A percentile compares a stretch with the other conserved stretches of the same genome.
These are phyloP conservation scores for Romanogobio albipinnatus DNA, from an alignment of 2,113 vertebrate species.

Conservation along the genomic window DNA sequence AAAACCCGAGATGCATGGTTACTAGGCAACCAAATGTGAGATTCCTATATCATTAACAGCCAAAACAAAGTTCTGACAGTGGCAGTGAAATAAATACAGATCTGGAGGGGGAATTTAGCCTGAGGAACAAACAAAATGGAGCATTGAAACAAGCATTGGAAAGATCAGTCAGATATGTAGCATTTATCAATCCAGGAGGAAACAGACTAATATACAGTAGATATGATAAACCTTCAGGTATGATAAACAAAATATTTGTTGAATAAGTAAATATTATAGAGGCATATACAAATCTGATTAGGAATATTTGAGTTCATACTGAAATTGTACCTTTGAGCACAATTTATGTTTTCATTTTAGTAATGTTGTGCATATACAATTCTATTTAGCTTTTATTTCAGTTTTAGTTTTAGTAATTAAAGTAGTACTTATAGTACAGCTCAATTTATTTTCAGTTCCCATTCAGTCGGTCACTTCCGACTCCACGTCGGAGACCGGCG, in stretches of 20 bases:
- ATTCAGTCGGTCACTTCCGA: too few species aligned
- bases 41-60: slow-evolving; percentile 53
- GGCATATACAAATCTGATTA: not conserved
- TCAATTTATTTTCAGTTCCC: too few species aligned
- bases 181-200: not conserved
- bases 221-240: not conserved
- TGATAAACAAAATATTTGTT: not conserved
- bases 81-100: slow-evolving; percentile 42
- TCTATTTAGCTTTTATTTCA: too few species aligned
- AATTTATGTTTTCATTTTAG: too few species aligned
- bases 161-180: not conserved
- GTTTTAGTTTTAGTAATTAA: too few species aligned
- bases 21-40: slow-evolving; percentile 65
- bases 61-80: slow-evolving; percentile 39
- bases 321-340: not conserved
- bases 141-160: not conserved
- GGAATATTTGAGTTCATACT: not conserved
- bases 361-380: too few species aligned
- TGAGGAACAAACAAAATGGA: slow-evolving; percentile 5
- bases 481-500: too few species aligned
- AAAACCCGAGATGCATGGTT: slow-evolving; percentile 54
- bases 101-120: not conserved
- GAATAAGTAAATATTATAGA: not conserved
- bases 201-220: not conserved
- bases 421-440: too few species aligned